phyloP scores from a whole-genome alignment of 2,797 vertebrate genomes.

The Amazona finschi region DNA sequence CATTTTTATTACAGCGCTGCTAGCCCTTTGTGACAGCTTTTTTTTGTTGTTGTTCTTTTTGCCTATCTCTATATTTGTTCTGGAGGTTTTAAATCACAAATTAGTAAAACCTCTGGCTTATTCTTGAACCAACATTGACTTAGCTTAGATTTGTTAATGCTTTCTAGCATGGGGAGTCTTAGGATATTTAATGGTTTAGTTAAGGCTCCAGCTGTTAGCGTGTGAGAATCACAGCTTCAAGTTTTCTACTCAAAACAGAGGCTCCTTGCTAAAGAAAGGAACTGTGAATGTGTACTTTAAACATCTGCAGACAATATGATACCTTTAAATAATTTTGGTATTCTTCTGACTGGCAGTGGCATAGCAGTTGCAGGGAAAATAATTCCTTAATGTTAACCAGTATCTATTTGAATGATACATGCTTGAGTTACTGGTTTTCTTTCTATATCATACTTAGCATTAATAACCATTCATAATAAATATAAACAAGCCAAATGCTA shows the following conservation, averaged over 20 bases:
- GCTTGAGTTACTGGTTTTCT: neutral
- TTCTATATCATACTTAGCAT: neutral
- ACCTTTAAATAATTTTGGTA: neutral
- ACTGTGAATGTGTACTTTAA: neutral
- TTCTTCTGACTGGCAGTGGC: neutral
- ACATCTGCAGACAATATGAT: neutral
- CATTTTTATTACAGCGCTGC: neutral
- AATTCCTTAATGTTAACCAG: neutral
- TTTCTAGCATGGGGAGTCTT: neutral
- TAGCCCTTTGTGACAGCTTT: neutral
- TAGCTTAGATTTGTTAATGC: neutral
- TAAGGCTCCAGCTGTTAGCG: neutral
- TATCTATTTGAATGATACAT: neutral
- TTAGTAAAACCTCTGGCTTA: neutral
- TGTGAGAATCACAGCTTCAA: neutral
- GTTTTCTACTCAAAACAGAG: neutral
- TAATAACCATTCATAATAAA: neutral
- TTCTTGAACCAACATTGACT: neutral
- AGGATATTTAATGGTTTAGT: neutral
- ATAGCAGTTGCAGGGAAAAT: neutral
- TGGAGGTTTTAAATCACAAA: neutral
- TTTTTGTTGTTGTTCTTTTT: neutral
- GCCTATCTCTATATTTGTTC: neutral
- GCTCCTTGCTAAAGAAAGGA: neutral
- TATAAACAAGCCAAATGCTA: neutral